Evolutionary conservation across 1,140 invertebrate genomes (phyloP), one percentile per base, ranked within the genome.

Genomic region (Apis cerana): DNA sequence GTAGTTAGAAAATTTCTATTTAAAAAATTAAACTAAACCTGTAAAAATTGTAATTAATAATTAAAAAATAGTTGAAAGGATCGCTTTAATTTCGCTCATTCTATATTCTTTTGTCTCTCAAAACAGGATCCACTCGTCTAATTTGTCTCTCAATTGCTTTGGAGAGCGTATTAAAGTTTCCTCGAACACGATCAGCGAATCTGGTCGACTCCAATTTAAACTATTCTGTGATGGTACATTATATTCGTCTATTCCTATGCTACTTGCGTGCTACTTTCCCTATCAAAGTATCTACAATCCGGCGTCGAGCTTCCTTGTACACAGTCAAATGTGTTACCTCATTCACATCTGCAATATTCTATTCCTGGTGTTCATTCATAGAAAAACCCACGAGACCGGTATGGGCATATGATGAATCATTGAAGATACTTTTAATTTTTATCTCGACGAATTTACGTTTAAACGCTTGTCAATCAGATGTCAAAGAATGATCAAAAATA

Each of bases 351-450:
- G 19, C 64, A n/a, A 75, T 5, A 15, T 21, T 75, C 77, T 87
- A 70, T 81, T 84, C 68, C 59, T 33, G 33, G 52, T 77, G 54
- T 76, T 78, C 77, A 88, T 88, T 84, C 85, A 88, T 56, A 81
- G 74, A 88, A 87, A 83, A 87, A 87, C 9, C 54, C 15, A 56
- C 64, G n/a, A 64, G 33, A 61, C 58, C 59, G 21, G n/a, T 23
- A 71, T 10, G 23, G 7, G 15, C 43, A 2, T 52, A n/a, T 69
- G 23, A 19, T 80, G 56, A 76, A 15, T 76, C 71, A 78, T n/a
- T 15, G 48, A 27, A n/a, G 8, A 12, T 43, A 43, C 12, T 11
- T 56, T 54, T 27, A 70, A 17, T 33, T 70, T 67, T 23, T n/a
- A 52, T 50, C 59, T 54, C 23, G 0, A 19, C 13, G 21, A 48